Base-by-base conservation (phyloP, 2,888 invertebrate species). In the Rotaria magnacalcarata region DNA sequence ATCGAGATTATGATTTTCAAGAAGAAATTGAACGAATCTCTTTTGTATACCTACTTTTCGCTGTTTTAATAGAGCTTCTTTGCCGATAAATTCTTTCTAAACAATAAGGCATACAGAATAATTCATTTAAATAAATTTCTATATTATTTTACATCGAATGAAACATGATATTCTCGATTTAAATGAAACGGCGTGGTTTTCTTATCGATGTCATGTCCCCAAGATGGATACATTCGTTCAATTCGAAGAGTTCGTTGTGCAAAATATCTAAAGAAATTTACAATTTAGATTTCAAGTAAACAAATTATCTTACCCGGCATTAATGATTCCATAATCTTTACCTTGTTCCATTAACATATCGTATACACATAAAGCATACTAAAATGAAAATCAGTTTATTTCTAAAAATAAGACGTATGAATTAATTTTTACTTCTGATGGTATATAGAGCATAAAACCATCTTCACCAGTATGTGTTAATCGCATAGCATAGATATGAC, bases 401-500 rank as follows among this genome's bases (percentile, higher is more conserved):
- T 47, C 47, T 2, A 11, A 11, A 47, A 47, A 47, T 10, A 47
- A 47, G 11, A 84, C 34, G 34, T 34, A 34, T 34, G 2, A 34
- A 43, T 27, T 24, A 19, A 75, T 34, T 58, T 88, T 89, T 90
- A 95, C 95, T 93, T 98, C 97, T 90, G 97, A 97, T 5, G 97
- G 98, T 90, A 97, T 96, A 90, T 98, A 99, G n/a, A 98, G 92
- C n/a, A 97, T 96, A 92, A 96, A 98, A 67, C 98, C 98, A 86
- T 98, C 92, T 91, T 98, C 98, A 0, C 98, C 98, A 0, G 97
- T 97, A 89, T 98, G 98, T 0, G 98, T 97, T 58, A 98, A 93
- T 91, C 97, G 96, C 94, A 98, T 95, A 4, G 96, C 95, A 85
- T 96, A 93, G 86, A 98, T 94, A 21, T 96, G 96, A 91, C 96